Percentiles rank a stretch among this genome's conserved stretches.
phyloP scores from a whole-genome alignment of 2,888 invertebrate species.

The Hemicrepidius hirtus region DNA sequence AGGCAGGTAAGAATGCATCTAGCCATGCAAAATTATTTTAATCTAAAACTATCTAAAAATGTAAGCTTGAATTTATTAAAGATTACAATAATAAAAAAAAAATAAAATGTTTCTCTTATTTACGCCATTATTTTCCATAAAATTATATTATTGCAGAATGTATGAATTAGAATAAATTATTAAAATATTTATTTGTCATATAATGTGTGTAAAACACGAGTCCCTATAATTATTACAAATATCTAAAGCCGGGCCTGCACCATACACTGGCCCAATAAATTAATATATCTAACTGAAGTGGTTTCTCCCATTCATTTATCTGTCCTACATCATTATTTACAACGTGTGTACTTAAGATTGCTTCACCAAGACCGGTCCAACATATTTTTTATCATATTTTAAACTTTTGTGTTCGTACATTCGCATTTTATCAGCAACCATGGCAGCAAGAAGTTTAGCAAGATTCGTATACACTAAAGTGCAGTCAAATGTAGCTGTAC shows the following conservation, averaged over 20 bases:
- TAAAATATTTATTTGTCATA: too few relatives aligned
- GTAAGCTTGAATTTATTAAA: too few relatives aligned
- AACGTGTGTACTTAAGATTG: not conserved
- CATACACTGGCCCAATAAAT: constrained; percentile 3
- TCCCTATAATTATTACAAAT: too few relatives aligned
- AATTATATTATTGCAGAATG: too few relatives aligned
- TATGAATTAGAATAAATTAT: too few relatives aligned
- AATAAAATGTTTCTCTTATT: too few relatives aligned
- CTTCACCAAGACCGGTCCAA: constrained; percentile 9
- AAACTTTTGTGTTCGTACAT: not conserved
- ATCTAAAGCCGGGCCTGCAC: not conserved
- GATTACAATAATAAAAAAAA: too few relatives aligned
- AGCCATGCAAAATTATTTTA: too few relatives aligned
- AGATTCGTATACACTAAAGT: constrained; percentile 55
- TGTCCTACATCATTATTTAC: not conserved
- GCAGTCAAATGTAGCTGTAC: constrained; percentile 50
- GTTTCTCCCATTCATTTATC: not conserved
- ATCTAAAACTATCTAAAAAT: too few relatives aligned
- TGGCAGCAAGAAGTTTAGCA: constrained; percentile 57
- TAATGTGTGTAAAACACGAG: too few relatives aligned
- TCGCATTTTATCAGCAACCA: constrained; percentile 42
- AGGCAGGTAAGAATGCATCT: too few relatives aligned
- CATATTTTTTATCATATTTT: constrained; percentile 17
- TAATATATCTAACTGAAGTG: not conserved
- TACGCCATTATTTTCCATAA: too few relatives aligned